Conservation (phyloP, 2,888 invertebrate genomes). For the Automeris io region DNA sequence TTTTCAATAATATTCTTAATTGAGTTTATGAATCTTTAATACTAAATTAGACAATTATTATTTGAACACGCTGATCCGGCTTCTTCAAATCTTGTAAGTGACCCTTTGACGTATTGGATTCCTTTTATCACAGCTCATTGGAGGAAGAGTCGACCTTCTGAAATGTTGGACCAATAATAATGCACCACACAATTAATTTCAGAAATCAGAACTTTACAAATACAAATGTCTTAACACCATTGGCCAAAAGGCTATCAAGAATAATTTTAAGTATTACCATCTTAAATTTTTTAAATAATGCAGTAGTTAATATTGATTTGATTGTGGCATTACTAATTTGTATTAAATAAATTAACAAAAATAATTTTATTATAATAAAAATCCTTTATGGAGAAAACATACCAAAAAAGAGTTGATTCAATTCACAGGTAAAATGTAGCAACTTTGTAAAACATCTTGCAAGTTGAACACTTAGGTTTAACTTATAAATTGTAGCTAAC, state of each 20-base stretch:
- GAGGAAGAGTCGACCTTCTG: background rate
- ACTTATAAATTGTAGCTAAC: too few relatives aligned
- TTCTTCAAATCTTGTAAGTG: constrained; percentile 11
- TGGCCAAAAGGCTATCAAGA: constrained; percentile 26
- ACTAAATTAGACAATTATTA: background rate
- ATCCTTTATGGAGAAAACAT: too few relatives aligned
- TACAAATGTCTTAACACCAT: constrained; percentile 57
- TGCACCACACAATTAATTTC: constrained; percentile 37
- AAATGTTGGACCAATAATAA: constrained; percentile 28
- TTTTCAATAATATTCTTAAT: background rate
- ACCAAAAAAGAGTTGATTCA: too few relatives aligned
- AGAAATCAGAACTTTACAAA: constrained; percentile 44
- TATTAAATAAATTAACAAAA: too few relatives aligned
- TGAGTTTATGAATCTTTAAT: background rate
- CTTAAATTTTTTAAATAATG: background rate
- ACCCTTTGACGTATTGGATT: constrained; percentile 2
- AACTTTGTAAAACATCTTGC: too few relatives aligned
- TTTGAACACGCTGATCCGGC: background rate
- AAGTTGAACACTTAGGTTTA: too few relatives aligned
- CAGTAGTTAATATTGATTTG: background rate
- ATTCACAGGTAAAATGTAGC: too few relatives aligned
- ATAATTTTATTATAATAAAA: too few relatives aligned
- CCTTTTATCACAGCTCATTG: constrained; percentile 3
- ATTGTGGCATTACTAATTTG: background rate
- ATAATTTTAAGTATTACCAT: background rate